Evolutionary conservation across 2,797 vertebrate species (phyloP).

Genomic region (Moxostoma hubbsi): DNA sequence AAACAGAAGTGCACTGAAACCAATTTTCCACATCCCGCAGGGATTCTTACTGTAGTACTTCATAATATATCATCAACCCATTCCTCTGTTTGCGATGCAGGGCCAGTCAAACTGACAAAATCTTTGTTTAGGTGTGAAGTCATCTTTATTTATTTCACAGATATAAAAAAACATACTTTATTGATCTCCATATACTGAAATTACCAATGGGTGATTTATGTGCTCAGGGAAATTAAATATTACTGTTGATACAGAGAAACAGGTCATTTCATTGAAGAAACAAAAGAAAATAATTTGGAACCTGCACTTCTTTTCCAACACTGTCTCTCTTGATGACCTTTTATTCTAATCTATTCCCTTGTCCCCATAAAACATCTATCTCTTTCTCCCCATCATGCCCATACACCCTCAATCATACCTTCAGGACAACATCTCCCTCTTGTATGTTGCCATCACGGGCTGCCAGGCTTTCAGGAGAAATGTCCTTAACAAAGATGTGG

Average conservation of each 20-base stretch:
- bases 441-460: constrained; percentile 98
- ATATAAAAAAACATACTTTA: too few species aligned
- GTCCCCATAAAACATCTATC: neutral
- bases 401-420: constrained; percentile 78
- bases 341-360: neutral
- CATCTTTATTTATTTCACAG: too few species aligned
- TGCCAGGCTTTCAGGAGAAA: constrained; percentile 96
- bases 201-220: too few species aligned
- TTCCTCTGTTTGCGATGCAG: too few species aligned
- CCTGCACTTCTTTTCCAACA: neutral
- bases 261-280: too few species aligned
- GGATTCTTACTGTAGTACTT: too few species aligned
- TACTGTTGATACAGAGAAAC: too few species aligned
- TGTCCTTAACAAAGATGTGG: constrained; percentile 99
- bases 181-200: too few species aligned
- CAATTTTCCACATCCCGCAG: neutral
- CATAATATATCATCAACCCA: too few species aligned
- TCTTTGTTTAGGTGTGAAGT: too few species aligned
- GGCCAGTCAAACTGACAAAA: too few species aligned
- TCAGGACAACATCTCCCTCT: constrained; percentile 97
- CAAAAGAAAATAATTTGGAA: neutral
- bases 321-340: neutral
- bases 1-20: neutral
- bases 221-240: too few species aligned
- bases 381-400: neutral